These are phyloP conservation scores for Cryptotis parvus DNA, from an alignment of 2,113 vertebrate genomes.

Conservation along the genomic window DNA sequence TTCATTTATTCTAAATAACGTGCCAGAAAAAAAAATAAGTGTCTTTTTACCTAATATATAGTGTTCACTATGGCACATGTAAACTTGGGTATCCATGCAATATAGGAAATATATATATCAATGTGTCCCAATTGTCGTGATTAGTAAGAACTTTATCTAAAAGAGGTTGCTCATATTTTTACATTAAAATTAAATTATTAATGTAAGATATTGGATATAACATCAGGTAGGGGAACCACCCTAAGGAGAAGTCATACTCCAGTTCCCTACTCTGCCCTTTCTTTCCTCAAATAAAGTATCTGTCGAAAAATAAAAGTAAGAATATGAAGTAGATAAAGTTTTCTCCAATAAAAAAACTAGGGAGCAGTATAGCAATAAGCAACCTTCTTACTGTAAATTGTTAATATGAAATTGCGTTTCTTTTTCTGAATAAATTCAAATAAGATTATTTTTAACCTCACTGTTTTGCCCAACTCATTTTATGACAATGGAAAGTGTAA, in stretches of 20 bases:
- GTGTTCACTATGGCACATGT: background rate
- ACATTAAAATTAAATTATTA: constrained; percentile 7
- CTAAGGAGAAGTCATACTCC: no score
- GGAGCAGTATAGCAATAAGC: background rate
- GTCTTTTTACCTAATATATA: background rate
- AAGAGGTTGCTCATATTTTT: background rate
- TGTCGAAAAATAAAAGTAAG: no score
- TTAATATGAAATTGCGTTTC: background rate
- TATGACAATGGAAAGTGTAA: background rate
- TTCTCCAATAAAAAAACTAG: background rate
- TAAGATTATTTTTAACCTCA: background rate
- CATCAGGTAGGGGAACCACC: background rate
- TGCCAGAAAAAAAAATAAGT: background rate
- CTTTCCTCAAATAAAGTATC: no score
- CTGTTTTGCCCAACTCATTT: no score
- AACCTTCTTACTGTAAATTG: background rate
- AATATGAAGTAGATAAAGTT: no score
- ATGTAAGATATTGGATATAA: background rate
- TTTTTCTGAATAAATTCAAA: constrained; percentile 2
- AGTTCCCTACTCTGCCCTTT: no score
- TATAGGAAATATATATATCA: background rate
- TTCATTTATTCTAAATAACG: background rate
- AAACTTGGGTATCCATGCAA: background rate
- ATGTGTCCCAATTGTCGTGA: background rate
- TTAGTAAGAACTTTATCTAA: background rate